These are phyloP conservation scores for Budorcas taxicolor DNA, from an alignment of 2,113 vertebrate species.

Conservation along the genomic window DNA sequence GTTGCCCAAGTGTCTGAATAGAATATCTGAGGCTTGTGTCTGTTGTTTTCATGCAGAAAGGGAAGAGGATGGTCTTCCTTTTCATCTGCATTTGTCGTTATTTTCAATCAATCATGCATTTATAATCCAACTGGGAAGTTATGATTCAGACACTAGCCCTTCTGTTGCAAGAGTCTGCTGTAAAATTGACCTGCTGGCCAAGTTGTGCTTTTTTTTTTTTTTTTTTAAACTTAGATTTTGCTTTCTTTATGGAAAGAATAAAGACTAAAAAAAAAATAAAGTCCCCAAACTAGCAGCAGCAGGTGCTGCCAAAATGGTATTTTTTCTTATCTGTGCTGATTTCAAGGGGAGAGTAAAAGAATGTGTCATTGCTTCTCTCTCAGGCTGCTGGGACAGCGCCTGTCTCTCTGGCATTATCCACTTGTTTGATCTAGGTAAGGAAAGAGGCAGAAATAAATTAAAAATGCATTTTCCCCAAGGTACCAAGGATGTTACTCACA, in stretches of 20 bases:
- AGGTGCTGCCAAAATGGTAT: constrained; percentile 49
- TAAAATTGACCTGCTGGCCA: constrained; percentile 64
- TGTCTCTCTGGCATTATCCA: constrained; percentile 39
- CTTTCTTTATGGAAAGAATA: constrained; percentile 60
- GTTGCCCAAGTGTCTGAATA: background rate
- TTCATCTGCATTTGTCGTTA: constrained; percentile 39
- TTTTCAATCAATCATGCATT: constrained; percentile 67
- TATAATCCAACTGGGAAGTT: constrained; percentile 61
- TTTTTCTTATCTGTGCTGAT: constrained; percentile 60
- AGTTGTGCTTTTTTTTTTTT: constrained; percentile 21
- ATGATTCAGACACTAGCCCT: constrained; percentile 45
- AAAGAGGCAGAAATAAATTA: constrained; percentile 54
- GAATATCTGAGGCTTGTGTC: background rate
- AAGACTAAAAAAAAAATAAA: constrained; percentile 18
- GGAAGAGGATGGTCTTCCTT: background rate
- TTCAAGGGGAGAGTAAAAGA: constrained; percentile 63
- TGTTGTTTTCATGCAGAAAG: constrained; percentile 23
- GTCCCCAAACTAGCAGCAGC: constrained; percentile 27
- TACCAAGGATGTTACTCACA: constrained; percentile 35
- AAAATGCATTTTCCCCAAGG: constrained; percentile 62
- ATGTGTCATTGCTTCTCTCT: constrained; percentile 55
- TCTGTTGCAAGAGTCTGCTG: constrained; percentile 46
- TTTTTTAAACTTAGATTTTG: constrained; percentile 8
- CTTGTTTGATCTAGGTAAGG: constrained; percentile 61
- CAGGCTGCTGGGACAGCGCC: constrained; percentile 18